Evolutionary conservation across 2,113 vertebrate species (phyloP).

Genomic region (Glaucomys volans): DNA sequence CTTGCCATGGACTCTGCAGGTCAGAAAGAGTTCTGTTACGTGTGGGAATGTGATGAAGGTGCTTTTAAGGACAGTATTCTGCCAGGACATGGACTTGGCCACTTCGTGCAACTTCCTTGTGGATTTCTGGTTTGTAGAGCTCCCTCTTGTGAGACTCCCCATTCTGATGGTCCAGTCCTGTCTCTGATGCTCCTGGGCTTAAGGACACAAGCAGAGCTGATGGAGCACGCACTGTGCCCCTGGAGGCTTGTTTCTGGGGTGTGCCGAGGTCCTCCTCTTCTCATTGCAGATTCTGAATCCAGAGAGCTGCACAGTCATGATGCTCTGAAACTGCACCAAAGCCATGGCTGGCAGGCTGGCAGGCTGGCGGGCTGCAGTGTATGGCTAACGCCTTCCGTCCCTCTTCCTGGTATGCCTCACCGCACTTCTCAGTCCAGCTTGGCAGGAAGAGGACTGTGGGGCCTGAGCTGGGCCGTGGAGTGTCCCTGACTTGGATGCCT

Average conservation of each 20-base stretch:
- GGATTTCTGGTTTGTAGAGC: background rate
- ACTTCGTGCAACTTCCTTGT: background rate
- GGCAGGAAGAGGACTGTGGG: background rate
- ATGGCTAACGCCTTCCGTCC: too few species aligned
- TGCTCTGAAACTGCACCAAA: background rate
- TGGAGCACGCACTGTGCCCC: too few species aligned
- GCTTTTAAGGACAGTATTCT: background rate
- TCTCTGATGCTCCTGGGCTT: background rate
- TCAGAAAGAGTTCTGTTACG: background rate
- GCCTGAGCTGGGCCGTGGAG: background rate
- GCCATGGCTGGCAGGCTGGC: rapidly evolving
- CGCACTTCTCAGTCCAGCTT: background rate
- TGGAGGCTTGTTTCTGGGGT: too few species aligned
- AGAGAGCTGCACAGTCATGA: too few species aligned
- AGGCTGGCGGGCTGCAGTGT: background rate
- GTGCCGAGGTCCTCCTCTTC: background rate
- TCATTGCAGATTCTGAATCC: background rate
- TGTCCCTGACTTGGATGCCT: background rate
- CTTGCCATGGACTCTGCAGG: background rate
- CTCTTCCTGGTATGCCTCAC: too few species aligned
- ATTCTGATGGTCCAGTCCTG: background rate
- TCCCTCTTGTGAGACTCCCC: background rate
- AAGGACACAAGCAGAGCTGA: background rate
- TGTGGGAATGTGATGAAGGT: background rate
- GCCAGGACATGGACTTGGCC: background rate